Evolutionary conservation across 2,113 vertebrate genomes (phyloP).

Genomic region (Callaeas wilsoni): DNA sequence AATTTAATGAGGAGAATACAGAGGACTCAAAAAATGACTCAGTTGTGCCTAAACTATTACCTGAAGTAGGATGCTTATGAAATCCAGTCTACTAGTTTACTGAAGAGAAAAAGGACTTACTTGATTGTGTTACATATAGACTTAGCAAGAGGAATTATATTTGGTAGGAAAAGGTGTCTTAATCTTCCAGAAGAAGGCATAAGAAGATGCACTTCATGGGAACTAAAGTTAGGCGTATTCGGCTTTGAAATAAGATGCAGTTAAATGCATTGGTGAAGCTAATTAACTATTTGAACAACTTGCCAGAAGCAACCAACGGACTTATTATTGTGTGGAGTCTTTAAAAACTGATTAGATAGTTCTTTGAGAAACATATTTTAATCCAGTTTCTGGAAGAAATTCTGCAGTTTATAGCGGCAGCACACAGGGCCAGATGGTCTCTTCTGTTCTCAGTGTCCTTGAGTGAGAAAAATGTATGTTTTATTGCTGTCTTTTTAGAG

Average conservation of each 20-base stretch:
- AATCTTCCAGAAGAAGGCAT: background rate
- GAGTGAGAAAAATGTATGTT: background rate
- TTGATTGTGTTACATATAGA: background rate
- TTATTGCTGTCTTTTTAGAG: background rate
- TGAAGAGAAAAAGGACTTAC: background rate
- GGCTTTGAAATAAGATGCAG: background rate
- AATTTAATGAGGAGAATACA: background rate
- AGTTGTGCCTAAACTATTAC: background rate
- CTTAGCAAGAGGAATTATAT: background rate
- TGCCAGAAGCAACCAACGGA: background rate
- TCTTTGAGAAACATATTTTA: background rate
- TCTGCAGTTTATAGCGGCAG: background rate
- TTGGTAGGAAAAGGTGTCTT: background rate
- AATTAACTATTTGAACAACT: background rate
- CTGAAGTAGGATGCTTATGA: background rate
- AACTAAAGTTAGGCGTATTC: background rate
- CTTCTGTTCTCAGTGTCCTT: constrained; percentile 37
- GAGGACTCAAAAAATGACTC: background rate
- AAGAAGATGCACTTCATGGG: background rate
- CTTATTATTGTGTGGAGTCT: background rate
- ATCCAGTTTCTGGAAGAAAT: background rate
- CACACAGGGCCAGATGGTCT: constrained; percentile 22
- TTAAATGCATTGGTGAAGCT: background rate
- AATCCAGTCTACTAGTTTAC: background rate
- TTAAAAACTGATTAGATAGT: background rate